Percentiles rank a stretch among this genome's conserved stretches.
Evolutionary conservation across 1,140 invertebrate species (phyloP).

Genomic region (Drosophila subpulchrella): DNA sequence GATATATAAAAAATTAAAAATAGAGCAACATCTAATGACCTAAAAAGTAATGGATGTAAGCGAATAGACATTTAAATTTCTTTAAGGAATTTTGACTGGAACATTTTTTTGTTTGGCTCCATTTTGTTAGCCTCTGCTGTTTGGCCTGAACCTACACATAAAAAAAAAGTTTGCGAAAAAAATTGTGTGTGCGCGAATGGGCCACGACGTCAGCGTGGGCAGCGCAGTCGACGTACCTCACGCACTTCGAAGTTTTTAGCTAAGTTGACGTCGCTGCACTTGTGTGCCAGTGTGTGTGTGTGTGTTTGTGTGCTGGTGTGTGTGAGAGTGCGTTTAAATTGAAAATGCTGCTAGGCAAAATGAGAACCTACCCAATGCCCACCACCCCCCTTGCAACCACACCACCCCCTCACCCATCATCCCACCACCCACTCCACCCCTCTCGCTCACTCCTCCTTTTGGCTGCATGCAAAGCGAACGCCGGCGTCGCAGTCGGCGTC

Average conservation of each 20-base stretch:
- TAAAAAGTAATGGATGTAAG: too few relatives aligned
- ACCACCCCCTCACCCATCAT: not conserved
- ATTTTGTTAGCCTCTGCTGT: not conserved
- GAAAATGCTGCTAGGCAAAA: slow-evolving; percentile 65
- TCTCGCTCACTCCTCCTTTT: slow-evolving; percentile 5
- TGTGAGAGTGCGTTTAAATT: slow-evolving; percentile 66
- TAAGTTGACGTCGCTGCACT: slow-evolving; percentile 61
- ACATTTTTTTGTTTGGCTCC: too few relatives aligned
- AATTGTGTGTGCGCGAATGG: slow-evolving; percentile 40
- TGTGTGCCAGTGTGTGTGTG: slow-evolving; percentile 18
- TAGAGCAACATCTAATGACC: too few relatives aligned
- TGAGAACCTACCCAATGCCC: slow-evolving; percentile 16
- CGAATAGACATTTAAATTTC: too few relatives aligned
- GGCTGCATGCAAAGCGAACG: slow-evolving; percentile 37
- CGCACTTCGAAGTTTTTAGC: slow-evolving; percentile 78
- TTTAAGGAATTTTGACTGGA: not conserved
- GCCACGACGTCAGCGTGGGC: slow-evolving; percentile 25
- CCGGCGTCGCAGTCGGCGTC: slow-evolving; percentile 13
- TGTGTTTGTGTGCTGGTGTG: slow-evolving; percentile 29
- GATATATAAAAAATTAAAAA: too few relatives aligned
- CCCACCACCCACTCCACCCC: not conserved
- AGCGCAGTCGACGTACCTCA: slow-evolving; percentile 48
- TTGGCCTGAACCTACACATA: slow-evolving; percentile 44
- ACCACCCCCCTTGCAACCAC: too few relatives aligned
- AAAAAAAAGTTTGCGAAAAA: slow-evolving; percentile 34